phyloP scores from a whole-genome alignment of 2,888 invertebrate species.

The Geophilus truncorum region DNA sequence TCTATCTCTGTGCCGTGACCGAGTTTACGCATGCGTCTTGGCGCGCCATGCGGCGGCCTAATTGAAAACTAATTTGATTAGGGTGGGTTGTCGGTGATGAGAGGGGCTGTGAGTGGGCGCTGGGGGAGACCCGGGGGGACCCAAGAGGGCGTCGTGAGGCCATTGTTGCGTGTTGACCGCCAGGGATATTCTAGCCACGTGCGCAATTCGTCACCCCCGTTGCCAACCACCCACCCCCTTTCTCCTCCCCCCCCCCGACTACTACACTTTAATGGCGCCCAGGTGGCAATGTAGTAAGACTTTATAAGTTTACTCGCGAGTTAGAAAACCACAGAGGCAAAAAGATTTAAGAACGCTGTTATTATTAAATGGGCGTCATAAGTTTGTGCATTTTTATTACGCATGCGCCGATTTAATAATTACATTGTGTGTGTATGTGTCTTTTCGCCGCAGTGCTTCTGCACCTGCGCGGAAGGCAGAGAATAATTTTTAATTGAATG shows the following conservation, averaged over 20 bases:
- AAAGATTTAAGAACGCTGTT: neutral
- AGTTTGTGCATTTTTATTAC: neutral
- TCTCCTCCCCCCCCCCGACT: neutral
- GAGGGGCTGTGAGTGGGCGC: slow-evolving; percentile 20
- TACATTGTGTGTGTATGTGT: neutral
- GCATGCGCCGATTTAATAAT: slow-evolving; percentile 16
- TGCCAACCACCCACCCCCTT: too few species aligned
- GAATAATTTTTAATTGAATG: slow-evolving; percentile 20
- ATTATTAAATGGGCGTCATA: neutral
- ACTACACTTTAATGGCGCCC: neutral
- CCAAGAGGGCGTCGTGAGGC: slow-evolving; percentile 7
- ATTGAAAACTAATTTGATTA: slow-evolving; percentile 16
- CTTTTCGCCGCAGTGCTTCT: neutral
- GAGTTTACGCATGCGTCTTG: neutral
- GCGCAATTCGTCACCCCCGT: slow-evolving; percentile 1
- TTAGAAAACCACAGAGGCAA: neutral
- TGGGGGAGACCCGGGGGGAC: neutral
- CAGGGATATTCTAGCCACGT: neutral
- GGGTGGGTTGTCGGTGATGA: slow-evolving; percentile 8
- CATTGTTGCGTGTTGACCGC: slow-evolving; percentile 20
- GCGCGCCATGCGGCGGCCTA: slow-evolving; percentile 4
- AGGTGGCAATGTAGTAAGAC: neutral
- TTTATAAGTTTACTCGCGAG: neutral
- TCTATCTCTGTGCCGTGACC: neutral
- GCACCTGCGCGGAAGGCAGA: neutral